Evolutionary conservation across 2,888 invertebrate species (phyloP), one percentile per base, ranked within the genome.

Genomic region (Aquatica leii): DNA sequence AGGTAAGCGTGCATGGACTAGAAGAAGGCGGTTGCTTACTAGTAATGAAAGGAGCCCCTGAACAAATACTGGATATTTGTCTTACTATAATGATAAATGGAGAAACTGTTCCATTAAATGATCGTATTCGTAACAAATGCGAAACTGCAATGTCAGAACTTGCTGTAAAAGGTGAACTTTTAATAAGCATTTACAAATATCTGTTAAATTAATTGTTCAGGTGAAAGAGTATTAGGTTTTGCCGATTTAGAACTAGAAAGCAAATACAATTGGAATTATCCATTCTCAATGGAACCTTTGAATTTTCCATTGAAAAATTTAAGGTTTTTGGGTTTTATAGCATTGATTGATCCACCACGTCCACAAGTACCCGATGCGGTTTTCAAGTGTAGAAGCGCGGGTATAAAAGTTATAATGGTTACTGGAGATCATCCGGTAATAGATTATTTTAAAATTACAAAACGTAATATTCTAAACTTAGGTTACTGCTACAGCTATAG

Each of bases 211-310:
- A 24, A 2, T 54, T 59, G 11, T 35, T 8, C 91, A 80, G 95
- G 95, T 18, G 95, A 95, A 80, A 86, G 95, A 64, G 94, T 96
- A 1, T 84, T 94, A 54, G 93, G 93, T 18, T 95, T 95, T 80
- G 92, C 92, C 75, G 93, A 94, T 80, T 83, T 86, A 1, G 73
- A 82, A 41, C 82, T 96, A 50, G 69, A 83, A 21, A 83, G 82
- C 3, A 58, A 66, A 1, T 85, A 77, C 75, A 88, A 88, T 0
- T 73, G 81, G 6, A 87, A 86, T 31, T 90, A 80, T 74, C 73
- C 78, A 18, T 91, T 90, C 71, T 83, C 88, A 60, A 82, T 87
- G 0, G 86, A 88, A 51, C 82, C 86, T 4, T 83, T 84, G 49
- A 93, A 93, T 76, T 93, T 92, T 76, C 91, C 93, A 0, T 77